These are phyloP conservation scores for Heliangelus exortis DNA, from an alignment of 2,797 vertebrate genomes.

Conservation along the genomic window DNA sequence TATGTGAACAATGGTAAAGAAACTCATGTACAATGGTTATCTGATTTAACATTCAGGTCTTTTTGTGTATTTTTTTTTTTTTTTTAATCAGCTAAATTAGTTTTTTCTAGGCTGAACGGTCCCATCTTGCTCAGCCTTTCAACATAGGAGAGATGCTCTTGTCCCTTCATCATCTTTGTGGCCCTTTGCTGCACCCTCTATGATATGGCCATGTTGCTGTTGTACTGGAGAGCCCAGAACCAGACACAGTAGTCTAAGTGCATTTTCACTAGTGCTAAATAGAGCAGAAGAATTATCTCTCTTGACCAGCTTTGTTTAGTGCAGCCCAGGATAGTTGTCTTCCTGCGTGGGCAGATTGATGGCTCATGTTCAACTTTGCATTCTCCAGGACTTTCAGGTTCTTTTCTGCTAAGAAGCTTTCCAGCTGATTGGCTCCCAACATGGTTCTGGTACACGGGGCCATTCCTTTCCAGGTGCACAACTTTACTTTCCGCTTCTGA, in stretches of 20 bases:
- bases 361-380: neutral
- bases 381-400: neutral
- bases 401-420: neutral
- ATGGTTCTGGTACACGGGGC: fast-evolving
- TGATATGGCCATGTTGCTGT: fast-evolving
- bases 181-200: neutral
- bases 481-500: neutral
- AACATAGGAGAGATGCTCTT: neutral
- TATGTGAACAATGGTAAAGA: neutral
- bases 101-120: neutral
- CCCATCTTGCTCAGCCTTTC: neutral
- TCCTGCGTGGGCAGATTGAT: neutral
- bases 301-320: neutral
- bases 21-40: neutral
- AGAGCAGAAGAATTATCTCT: neutral
- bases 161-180: fast-evolving
- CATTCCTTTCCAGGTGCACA: neutral
- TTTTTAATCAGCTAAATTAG: neutral
- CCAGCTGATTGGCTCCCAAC: neutral
- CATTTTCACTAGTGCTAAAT: fast-evolving
- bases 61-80: neutral
- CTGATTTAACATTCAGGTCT: neutral
- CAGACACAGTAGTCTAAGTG: neutral
- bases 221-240: neutral
- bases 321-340: neutral